Evolutionary conservation across 64 coral and sea anemone species (phyloP).

Genomic region (Montipora efflorescens): DNA sequence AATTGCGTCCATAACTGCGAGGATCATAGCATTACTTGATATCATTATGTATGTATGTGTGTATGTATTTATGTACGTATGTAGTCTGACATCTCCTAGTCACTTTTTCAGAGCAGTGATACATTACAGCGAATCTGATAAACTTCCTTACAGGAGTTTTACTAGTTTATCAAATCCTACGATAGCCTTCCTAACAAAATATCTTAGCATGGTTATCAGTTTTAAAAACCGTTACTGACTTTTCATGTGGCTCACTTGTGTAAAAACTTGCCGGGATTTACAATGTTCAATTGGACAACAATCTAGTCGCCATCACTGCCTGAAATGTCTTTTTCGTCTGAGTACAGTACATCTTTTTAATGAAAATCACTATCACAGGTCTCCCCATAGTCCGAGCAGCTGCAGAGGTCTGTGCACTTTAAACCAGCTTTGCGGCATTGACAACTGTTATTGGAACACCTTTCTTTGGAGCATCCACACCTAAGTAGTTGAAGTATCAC

Average conservation of each 20-base stretch:
- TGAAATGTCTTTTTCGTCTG: neutral
- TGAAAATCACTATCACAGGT: neutral
- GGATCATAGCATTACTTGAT: no score
- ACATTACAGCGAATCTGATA: no score
- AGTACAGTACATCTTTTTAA: neutral
- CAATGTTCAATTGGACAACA: no score
- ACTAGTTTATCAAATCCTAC: neutral
- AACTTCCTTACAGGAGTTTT: no score
- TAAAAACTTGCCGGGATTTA: neutral
- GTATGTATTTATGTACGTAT: no score
- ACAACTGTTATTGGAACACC: neutral
- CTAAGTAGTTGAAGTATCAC: no score
- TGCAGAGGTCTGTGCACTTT: neutral
- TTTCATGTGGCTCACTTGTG: neutral
- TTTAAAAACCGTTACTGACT: neutral
- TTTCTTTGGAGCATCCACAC: neutral
- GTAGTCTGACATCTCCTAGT: no score
- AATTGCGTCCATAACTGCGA: no score
- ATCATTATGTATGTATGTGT: no score
- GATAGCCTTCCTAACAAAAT: neutral
- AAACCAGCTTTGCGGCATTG: neutral
- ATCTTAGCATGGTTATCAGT: slow-evolving; percentile 1
- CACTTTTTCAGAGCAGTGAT: no score
- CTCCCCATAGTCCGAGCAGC: neutral
- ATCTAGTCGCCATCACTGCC: neutral